Base-by-base conservation (phyloP, 2,797 vertebrate genomes). In the Caiman crocodilus region DNA sequence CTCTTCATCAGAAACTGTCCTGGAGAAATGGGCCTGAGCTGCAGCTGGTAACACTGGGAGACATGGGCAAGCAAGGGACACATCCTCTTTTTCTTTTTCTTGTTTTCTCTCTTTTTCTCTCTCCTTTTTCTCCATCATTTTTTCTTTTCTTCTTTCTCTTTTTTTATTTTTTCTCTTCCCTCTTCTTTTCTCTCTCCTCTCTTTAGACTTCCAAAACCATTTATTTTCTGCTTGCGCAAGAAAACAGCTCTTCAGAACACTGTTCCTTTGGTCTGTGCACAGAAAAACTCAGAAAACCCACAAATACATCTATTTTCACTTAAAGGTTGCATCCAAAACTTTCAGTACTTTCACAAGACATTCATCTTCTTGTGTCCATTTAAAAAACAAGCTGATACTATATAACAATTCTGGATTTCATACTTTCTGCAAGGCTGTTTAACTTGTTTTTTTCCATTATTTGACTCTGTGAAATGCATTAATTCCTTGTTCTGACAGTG, bases 201-300 rank as follows among this genome's bases (percentile, higher is more conserved):
- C 93, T n/a, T n/a, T 83, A 89, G 85, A 50, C 74, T 89, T 85
- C 79, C 74, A 79, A 76, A 91, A 83, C 35, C 26, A 81, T 88
- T 71, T 8, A 61, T 78, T 84, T 63, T 61, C 67, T 67, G 79
- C 74, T 80, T 82, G 18, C 94, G 85, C 3, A 1, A 82, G 30
- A 78, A 87, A 96, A 89, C 28, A 82, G 42, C 58, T 73, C 69
- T 81, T 91, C 65, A 61, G 82, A 91, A 85, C 58, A 69, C 21
- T 82, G 61, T 32, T 64, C 79, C 61, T 80, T 60, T 32, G 84
- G 71, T 75, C 76, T 6, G 16, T 64, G 56, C 71, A 88, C 65
- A 75, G 74, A 75, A 61, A 78, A 87, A 75, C 35, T 35, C 92
- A 87, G 18, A 25, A 87, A 91, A 89, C 23, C 28, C 76, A 61